Evolutionary conservation across 2,888 invertebrate genomes (phyloP).

Genomic region (Bimastos eiseni): DNA sequence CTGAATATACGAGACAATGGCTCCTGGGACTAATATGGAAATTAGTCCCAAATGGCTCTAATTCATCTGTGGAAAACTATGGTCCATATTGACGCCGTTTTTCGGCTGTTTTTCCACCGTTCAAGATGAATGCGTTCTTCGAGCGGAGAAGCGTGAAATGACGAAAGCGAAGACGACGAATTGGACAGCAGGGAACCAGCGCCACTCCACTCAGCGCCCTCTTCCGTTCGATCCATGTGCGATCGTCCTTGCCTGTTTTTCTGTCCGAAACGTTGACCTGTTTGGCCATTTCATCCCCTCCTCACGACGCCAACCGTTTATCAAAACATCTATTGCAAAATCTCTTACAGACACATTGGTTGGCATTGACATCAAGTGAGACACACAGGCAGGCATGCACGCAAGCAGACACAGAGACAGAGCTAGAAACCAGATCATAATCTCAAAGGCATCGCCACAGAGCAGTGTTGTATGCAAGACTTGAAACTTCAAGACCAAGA

Average conservation of each 20-base stretch:
- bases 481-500: too few species aligned
- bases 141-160: conserved; percentile 3
- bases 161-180: neutral
- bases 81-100: neutral
- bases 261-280: neutral
- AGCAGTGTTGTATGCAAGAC: too few species aligned
- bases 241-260: neutral
- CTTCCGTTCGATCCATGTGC: neutral
- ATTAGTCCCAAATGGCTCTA: too few species aligned
- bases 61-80: neutral
- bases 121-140: neutral
- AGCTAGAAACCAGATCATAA: too few species aligned
- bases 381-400: too few species aligned
- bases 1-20: neutral
- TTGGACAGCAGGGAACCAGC: neutral
- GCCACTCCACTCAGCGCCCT: neutral
- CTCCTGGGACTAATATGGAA: too few species aligned
- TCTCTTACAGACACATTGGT: too few species aligned
- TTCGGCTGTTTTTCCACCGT: neutral
- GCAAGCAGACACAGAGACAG: too few species aligned
- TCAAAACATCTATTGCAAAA: neutral
- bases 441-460: too few species aligned
- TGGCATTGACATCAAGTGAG: too few species aligned
- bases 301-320: neutral
- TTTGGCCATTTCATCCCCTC: neutral